Percentiles rank a stretch among this genome's conserved stretches.
phyloP scores from a whole-genome alignment of 2,797 vertebrate species.

The Protonibea diacanthus region DNA sequence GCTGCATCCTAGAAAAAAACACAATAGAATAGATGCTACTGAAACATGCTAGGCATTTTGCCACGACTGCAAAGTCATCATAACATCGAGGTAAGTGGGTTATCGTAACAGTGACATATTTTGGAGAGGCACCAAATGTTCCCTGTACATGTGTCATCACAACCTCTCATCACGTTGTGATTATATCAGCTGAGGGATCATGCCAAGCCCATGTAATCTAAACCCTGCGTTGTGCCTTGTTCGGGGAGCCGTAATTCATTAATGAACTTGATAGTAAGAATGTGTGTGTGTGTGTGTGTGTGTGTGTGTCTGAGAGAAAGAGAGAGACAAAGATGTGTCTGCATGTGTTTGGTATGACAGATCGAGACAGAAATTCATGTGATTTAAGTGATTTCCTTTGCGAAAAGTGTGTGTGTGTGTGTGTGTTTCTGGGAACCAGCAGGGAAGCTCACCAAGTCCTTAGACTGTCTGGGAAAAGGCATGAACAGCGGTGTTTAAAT shows the following conservation, averaged over 20 bases:
- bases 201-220: slow-evolving; percentile 68
- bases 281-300: slow-evolving; percentile 8
- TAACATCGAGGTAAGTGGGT: slow-evolving; percentile 65
- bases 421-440: slow-evolving; percentile 54
- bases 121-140: slow-evolving; percentile 77
- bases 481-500: slow-evolving; percentile 58
- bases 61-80: slow-evolving; percentile 58
- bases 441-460: slow-evolving; percentile 49
- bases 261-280: slow-evolving; percentile 65
- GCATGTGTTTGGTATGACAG: slow-evolving; percentile 19
- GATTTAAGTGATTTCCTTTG: neutral
- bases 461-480: slow-evolving; percentile 55
- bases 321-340: slow-evolving; percentile 25
- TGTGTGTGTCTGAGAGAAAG: slow-evolving; percentile 3
- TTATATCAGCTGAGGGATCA: slow-evolving; percentile 75
- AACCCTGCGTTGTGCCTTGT: slow-evolving; percentile 65
- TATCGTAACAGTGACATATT: slow-evolving; percentile 73
- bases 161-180: slow-evolving; percentile 77
- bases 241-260: slow-evolving; percentile 71
- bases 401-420: slow-evolving; percentile 17
- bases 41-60: slow-evolving; percentile 31
- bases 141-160: slow-evolving; percentile 75
- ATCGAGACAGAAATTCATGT: slow-evolving; percentile 6
- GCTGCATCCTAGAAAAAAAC: neutral
- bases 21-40: neutral